Base-by-base conservation (phyloP, 2,113 vertebrate genomes). In the Carassius auratus region DNA sequence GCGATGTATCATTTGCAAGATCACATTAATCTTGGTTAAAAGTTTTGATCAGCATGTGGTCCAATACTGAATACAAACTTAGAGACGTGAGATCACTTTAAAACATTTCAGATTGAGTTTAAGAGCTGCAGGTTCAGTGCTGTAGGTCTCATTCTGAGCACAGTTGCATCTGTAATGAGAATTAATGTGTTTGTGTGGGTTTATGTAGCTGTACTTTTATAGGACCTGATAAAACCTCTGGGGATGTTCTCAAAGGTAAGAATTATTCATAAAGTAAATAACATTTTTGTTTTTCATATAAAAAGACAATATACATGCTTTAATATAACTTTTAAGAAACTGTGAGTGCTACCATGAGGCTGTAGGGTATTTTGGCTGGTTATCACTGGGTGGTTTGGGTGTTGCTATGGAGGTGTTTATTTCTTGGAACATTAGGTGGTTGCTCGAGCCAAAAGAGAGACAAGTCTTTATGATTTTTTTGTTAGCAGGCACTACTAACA, bases 81-180 rank as follows among this genome's bases (percentile, higher is more conserved):
- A 10, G 69, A 73, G 17, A 73, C 42, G 2, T 23, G 36, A 45
- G 68, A 21, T 71, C 17, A 2, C 17, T 21, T 71, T 19, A 71
- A 71, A 71, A 36, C 36, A 71, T 42, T 71, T 42, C 17, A 36
- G 17, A 71, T 17, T 21, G 68, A 21, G 38, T 38, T 69, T 38
- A 69, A 69, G 14, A 21, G 33, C 66, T 36, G 17, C 19, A 69
- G 38, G 69, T 74, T 73, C 69, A 73, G 19, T 73, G 36, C 69
- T 45, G 38, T 23, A 45, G 38, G 38, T 73, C 36, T 73, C 19
- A 45, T 73, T 45, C 36, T 45, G 10, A 45, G 21, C 69, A n/a
- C 69, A 45, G 38, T n/a, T 45, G 69, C 38, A 74, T 74, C 38
- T 74, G 21, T 74, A 74, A 74, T 74, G 69, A 74, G 69, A 74